These are phyloP conservation scores for Ammodytes marinus DNA, from an alignment of 2,113 vertebrate species.

Conservation along the genomic window DNA sequence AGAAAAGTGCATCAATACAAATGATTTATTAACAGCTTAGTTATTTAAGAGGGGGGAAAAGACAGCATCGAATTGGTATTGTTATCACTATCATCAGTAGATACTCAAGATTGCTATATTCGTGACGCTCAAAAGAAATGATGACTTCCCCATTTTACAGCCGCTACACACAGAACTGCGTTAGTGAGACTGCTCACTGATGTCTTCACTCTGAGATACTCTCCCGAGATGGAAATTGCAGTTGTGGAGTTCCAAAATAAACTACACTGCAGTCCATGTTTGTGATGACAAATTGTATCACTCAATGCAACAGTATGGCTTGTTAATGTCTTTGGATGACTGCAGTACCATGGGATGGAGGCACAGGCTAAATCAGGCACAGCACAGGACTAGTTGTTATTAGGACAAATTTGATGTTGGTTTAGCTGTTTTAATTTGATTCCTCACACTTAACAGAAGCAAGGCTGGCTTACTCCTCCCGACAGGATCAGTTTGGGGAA, in stretches of 20 bases:
- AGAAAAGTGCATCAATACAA: no score
- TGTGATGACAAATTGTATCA: slow-evolving; percentile 1
- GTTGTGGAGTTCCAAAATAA: slow-evolving; percentile 4
- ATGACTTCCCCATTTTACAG: not conserved
- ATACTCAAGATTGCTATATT: no score
- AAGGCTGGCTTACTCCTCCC: slow-evolving; percentile 11
- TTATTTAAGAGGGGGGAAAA: not conserved
- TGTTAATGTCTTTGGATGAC: slow-evolving; percentile 19
- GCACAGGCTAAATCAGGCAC: not conserved
- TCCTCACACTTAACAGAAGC: slow-evolving; percentile 34
- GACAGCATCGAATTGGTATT: no score
- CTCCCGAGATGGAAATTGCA: slow-evolving; percentile 10
- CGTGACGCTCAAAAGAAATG: not conserved
- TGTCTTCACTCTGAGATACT: not conserved
- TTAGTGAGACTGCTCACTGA: not conserved
- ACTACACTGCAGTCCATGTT: not conserved
- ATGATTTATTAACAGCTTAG: not conserved
- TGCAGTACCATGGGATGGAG: not conserved
- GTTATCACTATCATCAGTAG: no score
- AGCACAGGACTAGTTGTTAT: not conserved
- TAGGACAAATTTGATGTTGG: not conserved
- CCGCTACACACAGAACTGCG: not conserved
- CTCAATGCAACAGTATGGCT: not conserved
- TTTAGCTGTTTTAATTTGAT: not conserved
- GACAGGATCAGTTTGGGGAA: slow-evolving; percentile 22